A percentile compares a stretch with the other conserved stretches of the same genome.
These are phyloP conservation scores for Hydraecia micacea DNA, from an alignment of 2,888 invertebrate genomes.

Conservation along the genomic window DNA sequence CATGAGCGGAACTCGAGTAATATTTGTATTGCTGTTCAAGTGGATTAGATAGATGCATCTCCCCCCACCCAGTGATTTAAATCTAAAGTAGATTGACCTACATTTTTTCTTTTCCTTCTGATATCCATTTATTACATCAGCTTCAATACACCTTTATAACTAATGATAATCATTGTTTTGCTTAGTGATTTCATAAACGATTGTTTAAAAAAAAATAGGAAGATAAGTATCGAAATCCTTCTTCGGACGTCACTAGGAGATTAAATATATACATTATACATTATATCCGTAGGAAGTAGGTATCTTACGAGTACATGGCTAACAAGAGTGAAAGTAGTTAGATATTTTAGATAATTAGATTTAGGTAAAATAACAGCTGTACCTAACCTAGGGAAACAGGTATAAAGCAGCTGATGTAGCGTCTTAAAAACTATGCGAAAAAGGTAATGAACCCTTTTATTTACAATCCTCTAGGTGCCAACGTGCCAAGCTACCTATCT, in stretches of 20 bases:
- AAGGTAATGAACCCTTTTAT: background rate
- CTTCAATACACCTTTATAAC: background rate
- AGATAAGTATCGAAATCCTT: conserved; percentile 32
- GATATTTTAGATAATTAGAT: background rate
- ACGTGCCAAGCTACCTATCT: background rate
- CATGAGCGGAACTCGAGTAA: background rate
- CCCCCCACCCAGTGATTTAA: background rate
- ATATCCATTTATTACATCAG: conserved; percentile 10
- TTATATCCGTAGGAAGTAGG: conserved; percentile 22
- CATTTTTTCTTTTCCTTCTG: background rate
- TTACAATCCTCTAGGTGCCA: background rate
- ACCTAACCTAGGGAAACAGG: background rate
- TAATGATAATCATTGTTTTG: conserved; percentile 15
- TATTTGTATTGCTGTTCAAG: background rate
- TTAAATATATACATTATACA: background rate
- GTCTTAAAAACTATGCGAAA: too few relatives aligned
- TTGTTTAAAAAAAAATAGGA: background rate
- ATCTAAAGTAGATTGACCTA: background rate
- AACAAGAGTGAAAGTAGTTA: background rate
- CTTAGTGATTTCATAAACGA: background rate
- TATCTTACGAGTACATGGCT: background rate
- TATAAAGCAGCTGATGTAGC: too few relatives aligned
- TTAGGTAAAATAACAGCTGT: background rate
- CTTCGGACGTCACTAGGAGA: conserved; percentile 32
- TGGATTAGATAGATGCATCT: background rate